Evolutionary conservation across 2,888 invertebrate genomes (phyloP).

Genomic region (Amitus sp.): DNA sequence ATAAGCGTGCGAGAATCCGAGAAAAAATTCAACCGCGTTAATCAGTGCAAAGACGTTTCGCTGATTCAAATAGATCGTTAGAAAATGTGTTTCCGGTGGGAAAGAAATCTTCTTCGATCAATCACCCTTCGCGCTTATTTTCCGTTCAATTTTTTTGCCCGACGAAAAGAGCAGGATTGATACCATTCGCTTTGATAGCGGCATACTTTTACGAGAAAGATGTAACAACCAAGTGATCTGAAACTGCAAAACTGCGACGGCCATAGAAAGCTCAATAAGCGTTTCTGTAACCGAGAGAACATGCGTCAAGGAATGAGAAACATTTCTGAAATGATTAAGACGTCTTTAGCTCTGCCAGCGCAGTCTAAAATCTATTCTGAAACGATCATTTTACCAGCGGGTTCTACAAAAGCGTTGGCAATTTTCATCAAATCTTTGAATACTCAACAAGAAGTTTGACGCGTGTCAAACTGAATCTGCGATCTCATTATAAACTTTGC

Average conservation of each 20-base stretch:
- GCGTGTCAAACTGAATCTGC: too few relatives aligned
- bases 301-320: not conserved
- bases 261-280: slow-evolving; percentile 4
- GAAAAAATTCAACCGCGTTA: not conserved
- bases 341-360: not conserved
- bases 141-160: not conserved
- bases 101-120: not conserved
- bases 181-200: not conserved
- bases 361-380: not conserved
- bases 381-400: not conserved
- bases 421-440: slow-evolving; percentile 1
- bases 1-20: not conserved
- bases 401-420: not conserved
- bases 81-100: not conserved
- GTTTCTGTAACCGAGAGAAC: not conserved
- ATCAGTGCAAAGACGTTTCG: too few relatives aligned
- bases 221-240: not conserved
- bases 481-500: too few relatives aligned
- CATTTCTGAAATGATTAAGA: slow-evolving; percentile 1
- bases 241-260: not conserved
- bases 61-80: not conserved
- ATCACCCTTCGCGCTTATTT: not conserved
- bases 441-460: not conserved
- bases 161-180: not conserved
- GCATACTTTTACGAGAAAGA: not conserved